A percentile compares a stretch with the other conserved stretches of the same genome.
These are phyloP conservation scores for Chalcosyrphus nemorum DNA, from an alignment of 2,888 invertebrate species.

Conservation along the genomic window DNA sequence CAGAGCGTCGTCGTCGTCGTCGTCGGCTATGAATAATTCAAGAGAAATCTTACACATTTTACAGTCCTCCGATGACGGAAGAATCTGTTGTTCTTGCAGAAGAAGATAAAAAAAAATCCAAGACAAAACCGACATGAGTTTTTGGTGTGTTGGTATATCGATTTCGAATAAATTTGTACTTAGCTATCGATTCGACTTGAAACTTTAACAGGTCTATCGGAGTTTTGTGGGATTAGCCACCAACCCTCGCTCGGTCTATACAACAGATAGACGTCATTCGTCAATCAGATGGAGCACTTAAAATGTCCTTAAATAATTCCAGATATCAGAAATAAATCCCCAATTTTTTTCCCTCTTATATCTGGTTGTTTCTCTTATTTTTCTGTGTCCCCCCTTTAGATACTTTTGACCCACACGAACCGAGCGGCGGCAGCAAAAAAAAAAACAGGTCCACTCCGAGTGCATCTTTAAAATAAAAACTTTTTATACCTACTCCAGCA, in stretches of 20 bases:
- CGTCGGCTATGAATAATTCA: conserved; percentile 71
- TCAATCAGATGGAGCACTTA: conserved; percentile 68
- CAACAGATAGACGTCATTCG: conserved; percentile 40
- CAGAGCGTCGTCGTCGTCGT: no score
- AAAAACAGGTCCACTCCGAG: conserved; percentile 32
- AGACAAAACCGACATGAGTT: conserved; percentile 20
- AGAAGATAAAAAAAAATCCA: conserved; percentile 27
- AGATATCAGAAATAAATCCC: conserved; percentile 63
- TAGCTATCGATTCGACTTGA: conserved; percentile 59
- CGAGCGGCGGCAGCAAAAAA: conserved; percentile 12
- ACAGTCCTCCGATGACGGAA: conserved; percentile 42
- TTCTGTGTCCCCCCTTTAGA: background rate
- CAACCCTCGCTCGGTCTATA: background rate
- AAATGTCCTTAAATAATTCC: conserved; percentile 70
- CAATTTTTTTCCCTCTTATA: conserved; percentile 8
- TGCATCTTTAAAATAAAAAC: conserved; percentile 66
- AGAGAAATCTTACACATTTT: conserved; percentile 56
- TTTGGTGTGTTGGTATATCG: conserved; percentile 51
- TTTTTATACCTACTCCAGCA: conserved; percentile 16
- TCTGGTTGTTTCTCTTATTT: background rate
- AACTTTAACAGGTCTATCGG: conserved; percentile 54
- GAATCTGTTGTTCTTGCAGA: conserved; percentile 50
- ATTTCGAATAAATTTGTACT: conserved; percentile 67
- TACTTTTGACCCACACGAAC: background rate
- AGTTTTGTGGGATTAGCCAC: conserved; percentile 29